Evolutionary conservation across 1,140 invertebrate genomes (phyloP), one percentile per base, ranked within the genome.

Genomic region (Luehdorfia chinensis): DNA sequence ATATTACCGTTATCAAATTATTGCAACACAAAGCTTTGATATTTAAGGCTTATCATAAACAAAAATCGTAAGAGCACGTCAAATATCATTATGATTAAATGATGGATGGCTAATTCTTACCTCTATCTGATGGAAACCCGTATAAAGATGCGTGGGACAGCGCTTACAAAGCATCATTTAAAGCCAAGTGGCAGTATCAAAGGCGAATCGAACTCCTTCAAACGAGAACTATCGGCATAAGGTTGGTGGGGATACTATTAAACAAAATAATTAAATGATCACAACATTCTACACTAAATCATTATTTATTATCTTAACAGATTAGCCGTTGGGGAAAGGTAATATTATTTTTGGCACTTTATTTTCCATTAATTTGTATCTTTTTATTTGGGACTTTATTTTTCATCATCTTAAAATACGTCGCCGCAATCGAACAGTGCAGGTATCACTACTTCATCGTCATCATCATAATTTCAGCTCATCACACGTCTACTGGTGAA

Each of bases 71-170:
- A 81, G 63, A 72, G 68, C 57, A 66, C 69, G 74, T 83, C 81
- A 81, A 77, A 80, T 81, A 79, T 72, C 63, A 85, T 85, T 83
- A 83, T 79, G 78, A 66, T 72, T 57, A 66, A 60, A 75, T 85
- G 78, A 85, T 83, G 72, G 78, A 85, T 83, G 66, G 76, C 76
- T 79, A 85, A 83, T 80, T 85, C 76, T 80, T 70, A 52, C 60
- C 57, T 65, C 56, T 69, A 79, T 85, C 78, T 67, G 81, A 83
- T 85, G 64, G 68, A 61, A 63, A 50, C 56, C 58, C 53, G 56
- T 71, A 71, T 67, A 75, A 73, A 76, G 74, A 75, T 74, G 75
- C 76, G 80, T 83, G 80, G 78, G 80, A 83, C 66, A 74, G 15
- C 13, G 52, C 36, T 15, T 47, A 80, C 76, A 83, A 79, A 80